phyloP scores from a whole-genome alignment of 2,797 vertebrate species.

The Iguana delicatissima region DNA sequence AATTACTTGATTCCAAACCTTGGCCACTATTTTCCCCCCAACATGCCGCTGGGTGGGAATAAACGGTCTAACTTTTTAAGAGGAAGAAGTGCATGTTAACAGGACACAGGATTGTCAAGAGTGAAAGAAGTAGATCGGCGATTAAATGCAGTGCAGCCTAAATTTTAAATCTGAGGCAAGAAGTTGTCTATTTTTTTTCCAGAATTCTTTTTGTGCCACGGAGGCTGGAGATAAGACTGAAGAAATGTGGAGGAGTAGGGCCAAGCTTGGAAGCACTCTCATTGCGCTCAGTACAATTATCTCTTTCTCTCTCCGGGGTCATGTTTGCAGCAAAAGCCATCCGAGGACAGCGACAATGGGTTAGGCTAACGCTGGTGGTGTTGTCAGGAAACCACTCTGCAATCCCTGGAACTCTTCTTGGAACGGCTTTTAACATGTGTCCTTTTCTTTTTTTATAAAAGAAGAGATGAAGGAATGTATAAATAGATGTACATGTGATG shows the following conservation, averaged over 20 bases:
- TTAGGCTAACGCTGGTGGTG: neutral
- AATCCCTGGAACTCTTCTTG: neutral
- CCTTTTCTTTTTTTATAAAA: neutral
- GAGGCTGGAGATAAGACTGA: neutral
- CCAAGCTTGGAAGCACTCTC: neutral
- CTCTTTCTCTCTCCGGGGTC: neutral
- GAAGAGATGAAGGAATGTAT: neutral
- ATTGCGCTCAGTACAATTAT: neutral
- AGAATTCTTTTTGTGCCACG: neutral
- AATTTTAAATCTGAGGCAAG: neutral
- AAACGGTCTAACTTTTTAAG: neutral
- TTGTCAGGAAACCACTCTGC: neutral
- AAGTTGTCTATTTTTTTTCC: neutral
- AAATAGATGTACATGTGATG: neutral
- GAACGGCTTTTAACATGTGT: neutral
- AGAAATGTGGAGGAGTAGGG: neutral
- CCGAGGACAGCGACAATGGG: neutral
- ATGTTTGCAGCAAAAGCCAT: neutral
- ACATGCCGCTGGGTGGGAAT: no score
- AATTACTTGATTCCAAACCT: no score
- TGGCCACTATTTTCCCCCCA: no score
- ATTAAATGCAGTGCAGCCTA: neutral
- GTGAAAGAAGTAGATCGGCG: neutral
- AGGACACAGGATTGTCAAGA: neutral
- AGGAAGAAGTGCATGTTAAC: neutral